Evolutionary conservation across 2,888 invertebrate species (phyloP).

Genomic region (Chymomyza caudatula): DNA sequence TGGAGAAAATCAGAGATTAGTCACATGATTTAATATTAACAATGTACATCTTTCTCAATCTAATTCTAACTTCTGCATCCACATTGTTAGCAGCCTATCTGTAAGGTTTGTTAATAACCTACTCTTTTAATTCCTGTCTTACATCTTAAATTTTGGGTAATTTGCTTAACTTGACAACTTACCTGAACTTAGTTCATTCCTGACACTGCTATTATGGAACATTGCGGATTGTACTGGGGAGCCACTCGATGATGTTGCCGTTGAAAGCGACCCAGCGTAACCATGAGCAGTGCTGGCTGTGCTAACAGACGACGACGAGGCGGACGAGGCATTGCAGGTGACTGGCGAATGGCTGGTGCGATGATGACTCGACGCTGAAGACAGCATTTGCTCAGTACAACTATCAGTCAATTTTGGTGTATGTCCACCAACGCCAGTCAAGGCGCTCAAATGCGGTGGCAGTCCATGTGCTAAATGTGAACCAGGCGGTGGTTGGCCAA

Average conservation of each 20-base stretch:
- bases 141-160: too few species aligned
- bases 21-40: too few species aligned
- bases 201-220: conserved; percentile 77
- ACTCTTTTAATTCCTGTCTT: background rate
- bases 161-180: conserved; percentile 25
- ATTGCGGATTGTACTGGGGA: conserved; percentile 65
- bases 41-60: too few species aligned
- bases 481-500: conserved; percentile 53
- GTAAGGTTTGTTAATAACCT: too few species aligned
- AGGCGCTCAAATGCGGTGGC: conserved; percentile 47
- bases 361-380: conserved; percentile 64
- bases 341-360: conserved; percentile 50
- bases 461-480: conserved; percentile 41
- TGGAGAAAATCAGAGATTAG: conserved; percentile 16
- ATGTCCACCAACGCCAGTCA: conserved; percentile 17
- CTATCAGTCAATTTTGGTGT: conserved; percentile 71
- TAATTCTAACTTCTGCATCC: too few species aligned
- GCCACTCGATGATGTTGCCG: conserved; percentile 31
- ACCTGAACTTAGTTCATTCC: conserved; percentile 79
- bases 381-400: conserved; percentile 59
- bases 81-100: too few species aligned
- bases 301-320: conserved; percentile 25
- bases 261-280: conserved; percentile 8
- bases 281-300: conserved; percentile 32
- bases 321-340: conserved; percentile 45